Evolutionary conservation across 1,140 invertebrate species (phyloP), one percentile per base, ranked within the genome.

Genomic region (Cataglyphis hispanica): DNA sequence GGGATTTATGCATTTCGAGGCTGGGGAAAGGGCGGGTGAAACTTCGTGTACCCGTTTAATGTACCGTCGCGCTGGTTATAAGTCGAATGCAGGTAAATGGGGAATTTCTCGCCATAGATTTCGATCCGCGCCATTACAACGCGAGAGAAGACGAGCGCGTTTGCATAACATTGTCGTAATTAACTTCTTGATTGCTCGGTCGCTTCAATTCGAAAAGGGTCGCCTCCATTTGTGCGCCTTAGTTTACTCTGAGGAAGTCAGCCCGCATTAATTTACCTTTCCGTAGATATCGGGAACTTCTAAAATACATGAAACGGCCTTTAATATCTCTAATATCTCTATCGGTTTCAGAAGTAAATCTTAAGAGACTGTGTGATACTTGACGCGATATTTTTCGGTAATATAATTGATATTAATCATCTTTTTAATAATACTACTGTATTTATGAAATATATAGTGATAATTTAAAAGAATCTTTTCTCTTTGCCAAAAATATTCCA

Each of bases 131-230:
- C 53, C 31, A 83, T 83, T 83, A 83, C 78, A 60, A 83, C 78
- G 53, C 27, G 19, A 31, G 78, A 37, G 78, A 83, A 83, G 78
- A 83, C 78, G 40, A n/a, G 61, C 78, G 53, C 78, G 67, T 83
- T 83, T 83, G 78, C 78, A 83, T 83, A 83, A 83, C 78, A 83
- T 83, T 83, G 66, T 83, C 78, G 78, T 83, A 83, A 83, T 83
- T 83, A 83, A 83, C 78, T 83, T 83, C 78, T 53, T 83, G 78
- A 83, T 83, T 74, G 78, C 78, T 69, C 53, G n/a, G 67, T 83
- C 78, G 78, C 37, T 56, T 83, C 53, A 72, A 31, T 53, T 72
- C 67, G 40, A 74, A 83, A 83, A 56, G 78, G 27, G 66, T 60
- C 53, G 78, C 67, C 78, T 83, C 78, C 25, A 83, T 83, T 83